Evolutionary conservation across 1,140 invertebrate genomes (phyloP).

Genomic region (Euwallacea similis): DNA sequence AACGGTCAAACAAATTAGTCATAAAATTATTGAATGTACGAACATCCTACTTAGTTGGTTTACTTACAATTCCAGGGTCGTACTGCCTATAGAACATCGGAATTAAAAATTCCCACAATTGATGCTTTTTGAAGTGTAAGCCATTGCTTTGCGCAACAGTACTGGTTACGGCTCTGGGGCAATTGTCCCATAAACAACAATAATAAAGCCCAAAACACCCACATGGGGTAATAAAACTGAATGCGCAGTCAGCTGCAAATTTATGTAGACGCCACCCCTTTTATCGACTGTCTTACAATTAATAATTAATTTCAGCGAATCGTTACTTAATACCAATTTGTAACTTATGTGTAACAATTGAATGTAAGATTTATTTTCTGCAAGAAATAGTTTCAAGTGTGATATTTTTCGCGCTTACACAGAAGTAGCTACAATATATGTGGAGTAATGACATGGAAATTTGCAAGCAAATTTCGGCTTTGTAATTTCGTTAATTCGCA

Average conservation of each 20-base stretch:
- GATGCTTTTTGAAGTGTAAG: background rate
- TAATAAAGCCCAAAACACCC: slow-evolving; percentile 30
- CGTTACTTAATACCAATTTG: slow-evolving; percentile 27
- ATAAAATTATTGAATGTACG: slow-evolving; percentile 3
- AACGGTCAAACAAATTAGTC: slow-evolving; percentile 4
- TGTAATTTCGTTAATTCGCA: too few species aligned
- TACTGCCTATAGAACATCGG: background rate
- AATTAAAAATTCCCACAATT: too few species aligned
- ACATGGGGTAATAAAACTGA: slow-evolving; percentile 26
- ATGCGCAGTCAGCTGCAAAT: slow-evolving; percentile 26
- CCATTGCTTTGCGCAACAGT: background rate
- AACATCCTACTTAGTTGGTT: slow-evolving; percentile 3
- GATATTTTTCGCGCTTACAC: too few species aligned
- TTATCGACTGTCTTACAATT: slow-evolving; percentile 30
- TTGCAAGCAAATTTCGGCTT: too few species aligned
- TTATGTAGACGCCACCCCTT: slow-evolving; percentile 34
- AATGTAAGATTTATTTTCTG: too few species aligned
- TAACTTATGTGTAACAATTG: too few species aligned
- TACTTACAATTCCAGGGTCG: background rate
- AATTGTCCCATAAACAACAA: slow-evolving; percentile 28
- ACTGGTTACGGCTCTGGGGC: slow-evolving; percentile 20
- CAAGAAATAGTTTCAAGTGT: too few species aligned
- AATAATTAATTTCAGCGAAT: slow-evolving; percentile 32
- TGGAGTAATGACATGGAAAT: too few species aligned
- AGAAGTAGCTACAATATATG: too few species aligned